Base-by-base conservation (phyloP, 2,888 invertebrate genomes). In the Vesta saturnalis region DNA sequence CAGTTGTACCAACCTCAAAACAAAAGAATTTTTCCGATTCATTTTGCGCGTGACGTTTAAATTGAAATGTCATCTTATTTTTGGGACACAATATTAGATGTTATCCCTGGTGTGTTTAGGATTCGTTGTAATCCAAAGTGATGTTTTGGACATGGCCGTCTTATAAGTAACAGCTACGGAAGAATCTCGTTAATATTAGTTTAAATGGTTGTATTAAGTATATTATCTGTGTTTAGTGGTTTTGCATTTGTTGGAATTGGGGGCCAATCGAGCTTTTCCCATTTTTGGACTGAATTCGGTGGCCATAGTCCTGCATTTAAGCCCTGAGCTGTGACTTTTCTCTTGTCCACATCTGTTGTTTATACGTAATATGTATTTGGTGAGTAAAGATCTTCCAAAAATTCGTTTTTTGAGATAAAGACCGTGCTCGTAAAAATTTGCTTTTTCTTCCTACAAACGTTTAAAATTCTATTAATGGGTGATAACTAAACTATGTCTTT, bases 241-340 rank as follows among this genome's bases (percentile, higher is more conserved):
- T 90, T 87, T 1, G 90, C 90, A 78, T 89, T 89, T 1, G 93
- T 87, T 3, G 93, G 92, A 64, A 94, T 89, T 1, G 94, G 94
- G 77, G 92, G 92, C 94, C 94, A 94, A 71, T 86, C 83, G 61
- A 93, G 79, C 56, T 83, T 74, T 78, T 88, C 89, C 90, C 91
- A 89, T 73, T 85, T 84, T 83, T 89, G 85, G 18, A 83, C 75
- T 6, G 85, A 84, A 61, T 83, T 83, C 0, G 92, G 91, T 54
- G 90, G 90, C 86, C 90, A 93, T 60, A 94, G 80, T 5, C 91
- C 93, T 5, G 93, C 91, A 72, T 92, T 85, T 16, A 92, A 87
- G 18, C 89, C 83, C 76, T 90, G 87, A 62, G 91, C 88, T 55
- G 91, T 91, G 87, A 92, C 91, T 78, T 92, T 87, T 0, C 94